Evolutionary conservation across 2,797 vertebrate species (phyloP).

Genomic region (Hirundo rustica): DNA sequence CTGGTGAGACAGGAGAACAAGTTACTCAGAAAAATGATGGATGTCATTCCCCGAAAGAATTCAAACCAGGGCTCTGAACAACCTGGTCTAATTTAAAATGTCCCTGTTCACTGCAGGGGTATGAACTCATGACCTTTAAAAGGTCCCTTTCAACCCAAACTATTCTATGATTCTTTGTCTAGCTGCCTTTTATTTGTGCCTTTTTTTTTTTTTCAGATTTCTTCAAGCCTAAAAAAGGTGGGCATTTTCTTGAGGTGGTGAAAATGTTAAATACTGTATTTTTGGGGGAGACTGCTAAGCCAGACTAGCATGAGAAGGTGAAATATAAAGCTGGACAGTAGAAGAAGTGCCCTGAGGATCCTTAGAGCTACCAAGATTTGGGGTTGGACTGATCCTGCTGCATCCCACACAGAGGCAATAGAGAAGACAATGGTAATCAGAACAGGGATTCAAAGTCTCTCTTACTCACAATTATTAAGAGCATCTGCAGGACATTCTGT

Average conservation of each 20-base stretch:
- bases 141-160: not conserved
- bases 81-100: not conserved
- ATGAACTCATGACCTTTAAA: not conserved
- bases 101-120: not conserved
- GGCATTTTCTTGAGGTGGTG: not conserved
- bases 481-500: not conserved
- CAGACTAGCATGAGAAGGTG: not conserved
- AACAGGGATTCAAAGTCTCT: not conserved
- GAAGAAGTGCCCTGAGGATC: not conserved
- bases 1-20: not conserved
- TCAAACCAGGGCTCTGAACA: not conserved
- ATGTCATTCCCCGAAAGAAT: not conserved
- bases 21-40: not conserved
- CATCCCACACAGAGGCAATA: not conserved
- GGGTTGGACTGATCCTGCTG: not conserved
- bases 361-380: not conserved
- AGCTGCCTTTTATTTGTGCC: not conserved
- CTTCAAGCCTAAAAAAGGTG: not conserved
- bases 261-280: not conserved
- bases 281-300: not conserved
- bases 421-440: not conserved
- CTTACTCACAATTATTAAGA: not conserved
- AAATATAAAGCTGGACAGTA: not conserved
- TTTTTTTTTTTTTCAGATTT: not conserved
- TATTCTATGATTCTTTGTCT: not conserved